Evolutionary conservation across 2,113 vertebrate species (phyloP), one percentile per base, ranked within the genome.

Genomic region (Heterochromis multidens): DNA sequence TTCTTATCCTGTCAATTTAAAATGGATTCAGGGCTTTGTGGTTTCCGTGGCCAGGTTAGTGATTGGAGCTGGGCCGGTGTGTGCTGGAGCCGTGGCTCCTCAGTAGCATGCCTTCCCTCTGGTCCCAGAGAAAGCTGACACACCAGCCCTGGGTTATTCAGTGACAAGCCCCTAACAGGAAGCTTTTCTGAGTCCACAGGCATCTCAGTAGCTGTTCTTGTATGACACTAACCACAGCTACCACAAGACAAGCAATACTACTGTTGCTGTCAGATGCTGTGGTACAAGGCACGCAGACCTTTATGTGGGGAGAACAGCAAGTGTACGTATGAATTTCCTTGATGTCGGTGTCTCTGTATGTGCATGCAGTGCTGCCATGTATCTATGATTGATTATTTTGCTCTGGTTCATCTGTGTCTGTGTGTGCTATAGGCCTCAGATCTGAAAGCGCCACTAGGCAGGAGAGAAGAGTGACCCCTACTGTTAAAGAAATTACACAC

Each of bases 391-490:
- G 86, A 80, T 63, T 85, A 31, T n/a, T 87, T 80, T 84, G 9
- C 56, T 72, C 70, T 56, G 8, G 49, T 70, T 29, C 6, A 27
- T 85, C 23, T 85, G 40, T 80, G 63, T 76, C 11, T 79, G 29
- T 81, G 77, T 83, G 14, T 82, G 57, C 76, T 17, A n/a, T n/a
- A 81, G 37, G 43, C 57, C 83, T 77, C 25, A 67, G 70, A 83
- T 88, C 78, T 79, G 46, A 80, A 74, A 72, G 54, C 19, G 79
- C 9, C 60, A 83, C 57, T 3, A 72, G 89, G 76, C 80, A 92
- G 95, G 93, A 95, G 94, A 91, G 91, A 95, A 96, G 93, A 95
- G 92, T 94, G 96, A 96, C 96, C 95, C 93, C 96, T 96, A 94
- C 95, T 96, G 95, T 92, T 83, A 67, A 62, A 92, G 84, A 79